Evolutionary conservation across 2,113 vertebrate genomes (phyloP).

Genomic region (Phoxinus phoxinus): DNA sequence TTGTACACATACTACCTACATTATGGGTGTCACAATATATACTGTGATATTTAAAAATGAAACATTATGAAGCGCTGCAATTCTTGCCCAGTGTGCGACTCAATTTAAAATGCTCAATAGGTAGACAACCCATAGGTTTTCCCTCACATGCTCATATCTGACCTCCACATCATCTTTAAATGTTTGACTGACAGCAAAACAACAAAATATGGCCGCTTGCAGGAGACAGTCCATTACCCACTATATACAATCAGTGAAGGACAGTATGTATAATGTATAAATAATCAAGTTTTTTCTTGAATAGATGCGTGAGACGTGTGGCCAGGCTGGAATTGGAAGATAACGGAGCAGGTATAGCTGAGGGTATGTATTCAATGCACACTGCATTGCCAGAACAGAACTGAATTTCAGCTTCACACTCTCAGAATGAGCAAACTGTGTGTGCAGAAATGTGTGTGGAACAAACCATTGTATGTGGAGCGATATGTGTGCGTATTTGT

Average conservation of each 20-base stretch:
- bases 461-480: background rate
- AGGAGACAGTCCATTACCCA: slow-evolving; percentile 34
- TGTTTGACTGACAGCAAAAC: slow-evolving; percentile 45
- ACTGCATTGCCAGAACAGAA: background rate
- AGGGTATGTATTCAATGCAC: slow-evolving; percentile 18
- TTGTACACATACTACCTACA: too few relatives aligned
- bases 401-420: slow-evolving; percentile 30
- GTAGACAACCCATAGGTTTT: background rate
- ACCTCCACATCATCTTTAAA: background rate
- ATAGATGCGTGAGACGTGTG: background rate
- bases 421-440: slow-evolving; percentile 6
- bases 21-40: too few relatives aligned
- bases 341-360: background rate
- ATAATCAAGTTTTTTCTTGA: slow-evolving; percentile 30
- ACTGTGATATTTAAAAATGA: too few relatives aligned
- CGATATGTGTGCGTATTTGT: background rate
- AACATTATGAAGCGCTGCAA: too few relatives aligned
- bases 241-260: slow-evolving; percentile 42
- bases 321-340: slow-evolving; percentile 24
- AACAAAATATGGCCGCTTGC: background rate
- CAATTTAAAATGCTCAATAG: background rate
- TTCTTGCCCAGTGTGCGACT: background rate
- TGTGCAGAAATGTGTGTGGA: slow-evolving; percentile 16
- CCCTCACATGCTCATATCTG: background rate
- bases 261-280: slow-evolving; percentile 48